Conservation (phyloP, 2,797 vertebrate genomes). For the Ctenochaetus hawaiiensis region DNA sequence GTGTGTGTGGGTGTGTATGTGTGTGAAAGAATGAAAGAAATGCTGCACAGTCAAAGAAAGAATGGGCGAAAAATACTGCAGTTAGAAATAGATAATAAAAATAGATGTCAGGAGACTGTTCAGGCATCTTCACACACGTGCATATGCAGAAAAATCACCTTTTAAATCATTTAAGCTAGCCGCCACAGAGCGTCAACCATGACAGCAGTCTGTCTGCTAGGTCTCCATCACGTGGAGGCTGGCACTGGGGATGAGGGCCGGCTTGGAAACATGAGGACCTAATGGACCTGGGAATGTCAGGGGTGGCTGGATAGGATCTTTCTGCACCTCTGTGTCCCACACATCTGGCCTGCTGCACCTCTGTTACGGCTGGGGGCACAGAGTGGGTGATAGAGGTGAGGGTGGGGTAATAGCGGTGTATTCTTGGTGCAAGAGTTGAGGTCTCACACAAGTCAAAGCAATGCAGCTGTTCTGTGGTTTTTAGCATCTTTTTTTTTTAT, state of each 20-base stretch:
- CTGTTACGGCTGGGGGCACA: slow-evolving; percentile 52
- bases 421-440: slow-evolving; percentile 29
- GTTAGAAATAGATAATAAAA: slow-evolving; percentile 22
- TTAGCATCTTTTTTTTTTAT: not conserved
- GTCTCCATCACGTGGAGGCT: slow-evolving; percentile 48
- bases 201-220: slow-evolving; percentile 58
- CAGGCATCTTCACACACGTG: not conserved
- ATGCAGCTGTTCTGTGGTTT: slow-evolving; percentile 49
- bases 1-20: not conserved
- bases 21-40: slow-evolving; percentile 8
- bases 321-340: slow-evolving; percentile 70
- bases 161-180: slow-evolving; percentile 45
- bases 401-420: slow-evolving; percentile 19
- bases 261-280: slow-evolving; percentile 65
- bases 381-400: slow-evolving; percentile 28
- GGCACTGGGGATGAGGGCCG: slow-evolving; percentile 50
- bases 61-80: not conserved
- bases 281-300: slow-evolving; percentile 60
- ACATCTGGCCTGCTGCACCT: slow-evolving; percentile 67
- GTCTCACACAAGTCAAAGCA: slow-evolving; percentile 12
- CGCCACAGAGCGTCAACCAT: slow-evolving; percentile 38
- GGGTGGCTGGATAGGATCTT: slow-evolving; percentile 71
- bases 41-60: not conserved
- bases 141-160: slow-evolving; percentile 18
- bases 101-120: slow-evolving; percentile 6